A percentile compares a stretch with the other conserved stretches of the same genome.
These are phyloP conservation scores for Rattus rattus DNA, from an alignment of 2,113 vertebrate genomes.

Conservation along the genomic window DNA sequence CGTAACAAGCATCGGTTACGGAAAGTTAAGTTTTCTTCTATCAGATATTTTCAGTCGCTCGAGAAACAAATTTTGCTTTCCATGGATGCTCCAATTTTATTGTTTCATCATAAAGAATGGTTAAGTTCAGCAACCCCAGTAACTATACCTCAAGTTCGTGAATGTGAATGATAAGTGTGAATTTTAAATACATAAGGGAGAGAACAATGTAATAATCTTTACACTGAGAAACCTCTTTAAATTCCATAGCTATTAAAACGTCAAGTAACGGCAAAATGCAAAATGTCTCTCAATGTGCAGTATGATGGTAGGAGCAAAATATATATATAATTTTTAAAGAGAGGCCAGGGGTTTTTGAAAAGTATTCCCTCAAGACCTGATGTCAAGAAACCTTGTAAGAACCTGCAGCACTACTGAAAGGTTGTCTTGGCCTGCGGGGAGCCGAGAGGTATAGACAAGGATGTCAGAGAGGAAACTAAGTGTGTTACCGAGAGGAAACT, in stretches of 20 bases:
- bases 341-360: not conserved
- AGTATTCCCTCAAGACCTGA: not conserved
- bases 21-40: not conserved
- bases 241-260: conserved; percentile 5
- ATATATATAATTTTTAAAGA: not conserved
- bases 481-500: no score
- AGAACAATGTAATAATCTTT: not conserved
- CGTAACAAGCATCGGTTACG: not conserved
- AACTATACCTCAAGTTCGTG: not conserved
- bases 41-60: conserved; percentile 12
- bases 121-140: conserved; percentile 1
- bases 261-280: not conserved
- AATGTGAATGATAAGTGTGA: not conserved
- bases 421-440: not conserved
- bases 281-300: not conserved
- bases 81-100: not conserved
- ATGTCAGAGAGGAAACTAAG: not conserved
- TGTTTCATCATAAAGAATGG: not conserved
- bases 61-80: conserved; percentile 11
- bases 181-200: conserved; percentile 4
- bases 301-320: not conserved
- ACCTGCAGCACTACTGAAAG: not conserved
- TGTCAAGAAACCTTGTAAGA: not conserved
- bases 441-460: not conserved
- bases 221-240: conserved; percentile 12